A percentile compares a stretch with the other conserved stretches of the same genome.
Evolutionary conservation across 1,140 invertebrate species (phyloP).

Genomic region (Zaprionus gabonicus): DNA sequence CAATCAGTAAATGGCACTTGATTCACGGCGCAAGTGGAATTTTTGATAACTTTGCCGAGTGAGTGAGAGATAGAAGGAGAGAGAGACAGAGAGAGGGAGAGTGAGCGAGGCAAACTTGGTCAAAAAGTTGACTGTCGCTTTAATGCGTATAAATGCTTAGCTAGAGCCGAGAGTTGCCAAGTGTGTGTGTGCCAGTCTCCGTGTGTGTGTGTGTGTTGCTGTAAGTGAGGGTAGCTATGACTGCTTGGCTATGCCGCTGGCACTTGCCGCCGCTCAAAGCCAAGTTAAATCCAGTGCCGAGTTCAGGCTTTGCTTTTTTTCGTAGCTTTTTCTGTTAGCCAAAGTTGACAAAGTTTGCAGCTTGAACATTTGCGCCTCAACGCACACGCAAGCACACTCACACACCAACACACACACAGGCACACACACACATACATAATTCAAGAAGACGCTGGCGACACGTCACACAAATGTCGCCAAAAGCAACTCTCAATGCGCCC

Average conservation of each 20-base stretch:
- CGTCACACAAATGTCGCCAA: conserved; percentile 81
- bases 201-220: background rate
- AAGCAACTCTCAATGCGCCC: conserved; percentile 74
- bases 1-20: conserved; percentile 83
- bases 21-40: conserved; percentile 82
- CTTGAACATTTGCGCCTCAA: conserved; percentile 77
- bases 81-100: background rate
- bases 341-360: conserved; percentile 77
- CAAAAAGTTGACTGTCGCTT: conserved; percentile 77
- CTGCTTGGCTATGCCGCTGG: conserved; percentile 46
- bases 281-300: conserved; percentile 77
- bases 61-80: conserved; percentile 17
- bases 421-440: conserved; percentile 63
- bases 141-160: conserved; percentile 80
- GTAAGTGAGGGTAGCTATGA: conserved; percentile 49
- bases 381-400: conserved; percentile 40
- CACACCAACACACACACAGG: conserved; percentile 12
- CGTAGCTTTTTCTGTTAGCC: conserved; percentile 28
- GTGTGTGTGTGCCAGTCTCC: background rate
- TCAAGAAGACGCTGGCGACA: conserved; percentile 71
- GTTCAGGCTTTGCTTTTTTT: conserved; percentile 65
- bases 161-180: conserved; percentile 35
- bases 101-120: conserved; percentile 64
- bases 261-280: conserved; percentile 51
- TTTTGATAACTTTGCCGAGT: conserved; percentile 77